phyloP scores from a whole-genome alignment of 2,797 vertebrate species.

The Intellagama lesueurii region DNA sequence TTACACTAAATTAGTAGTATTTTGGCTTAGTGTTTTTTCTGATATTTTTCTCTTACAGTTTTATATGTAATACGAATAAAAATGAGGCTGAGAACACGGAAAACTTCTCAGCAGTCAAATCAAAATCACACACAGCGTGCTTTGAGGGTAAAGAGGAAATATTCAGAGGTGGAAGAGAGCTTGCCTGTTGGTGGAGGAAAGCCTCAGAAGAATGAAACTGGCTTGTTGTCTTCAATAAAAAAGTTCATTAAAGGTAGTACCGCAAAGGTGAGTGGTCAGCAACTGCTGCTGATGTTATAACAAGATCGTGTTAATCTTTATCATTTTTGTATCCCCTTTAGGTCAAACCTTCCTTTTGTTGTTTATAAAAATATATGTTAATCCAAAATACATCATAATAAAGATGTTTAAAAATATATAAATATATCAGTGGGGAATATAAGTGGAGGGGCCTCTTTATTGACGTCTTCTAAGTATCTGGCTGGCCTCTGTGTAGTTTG shows the following conservation, averaged over 20 bases:
- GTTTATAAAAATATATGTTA: neutral
- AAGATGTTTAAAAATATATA: neutral
- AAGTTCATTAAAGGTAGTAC: conserved; percentile 96
- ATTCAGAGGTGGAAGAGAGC: conserved; percentile 90
- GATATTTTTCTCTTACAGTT: conserved; percentile 73
- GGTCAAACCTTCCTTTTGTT: neutral
- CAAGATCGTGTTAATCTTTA: fast-evolving
- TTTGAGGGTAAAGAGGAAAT: conserved; percentile 91
- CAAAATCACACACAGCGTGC: conserved; percentile 84
- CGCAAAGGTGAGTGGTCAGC: conserved; percentile 86
- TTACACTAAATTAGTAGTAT: neutral
- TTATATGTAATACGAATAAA: conserved; percentile 91
- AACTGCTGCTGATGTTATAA: neutral
- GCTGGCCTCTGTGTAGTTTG: too few relatives aligned
- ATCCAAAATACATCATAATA: neutral
- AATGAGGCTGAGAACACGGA: conserved; percentile 99
- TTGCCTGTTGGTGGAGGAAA: conserved; percentile 85
- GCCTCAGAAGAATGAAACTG: conserved; percentile 90
- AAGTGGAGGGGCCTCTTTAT: neutral
- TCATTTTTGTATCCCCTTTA: neutral
- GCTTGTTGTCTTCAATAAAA: conserved; percentile 95
- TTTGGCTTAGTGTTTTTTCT: neutral
- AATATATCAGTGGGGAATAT: neutral
- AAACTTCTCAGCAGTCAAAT: conserved; percentile 93
- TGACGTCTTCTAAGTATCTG: neutral